Percentiles rank a stretch among this genome's conserved stretches.
These are phyloP conservation scores for Diarsia mendica DNA, from an alignment of 2,888 invertebrate genomes.

Conservation along the genomic window DNA sequence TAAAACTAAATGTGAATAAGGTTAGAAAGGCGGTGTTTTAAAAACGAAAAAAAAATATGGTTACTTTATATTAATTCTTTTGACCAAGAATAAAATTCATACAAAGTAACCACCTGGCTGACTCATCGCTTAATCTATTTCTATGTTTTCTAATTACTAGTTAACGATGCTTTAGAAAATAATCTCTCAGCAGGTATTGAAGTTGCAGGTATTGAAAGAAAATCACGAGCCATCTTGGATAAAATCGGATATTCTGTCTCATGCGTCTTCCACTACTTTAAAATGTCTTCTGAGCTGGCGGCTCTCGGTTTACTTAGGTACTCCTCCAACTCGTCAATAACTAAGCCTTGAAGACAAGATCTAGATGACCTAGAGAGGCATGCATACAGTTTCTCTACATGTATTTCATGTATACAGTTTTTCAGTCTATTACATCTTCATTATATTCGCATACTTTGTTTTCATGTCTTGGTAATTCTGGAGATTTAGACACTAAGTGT, in stretches of 20 bases:
- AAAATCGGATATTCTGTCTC: not conserved
- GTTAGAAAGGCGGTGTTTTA: no score
- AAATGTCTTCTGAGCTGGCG: not conserved
- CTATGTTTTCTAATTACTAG: not conserved
- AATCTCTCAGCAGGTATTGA: not conserved
- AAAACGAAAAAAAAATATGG: no score
- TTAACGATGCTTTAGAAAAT: not conserved
- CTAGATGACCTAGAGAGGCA: not conserved
- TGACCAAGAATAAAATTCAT: not conserved
- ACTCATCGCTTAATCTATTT: not conserved
- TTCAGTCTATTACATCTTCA: conserved; percentile 1
- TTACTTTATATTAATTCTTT: no score
- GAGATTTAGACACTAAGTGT: not conserved
- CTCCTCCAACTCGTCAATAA: not conserved
- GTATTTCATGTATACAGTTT: no score
- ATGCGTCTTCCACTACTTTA: not conserved
- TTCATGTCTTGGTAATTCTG: not conserved
- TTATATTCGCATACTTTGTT: not conserved
- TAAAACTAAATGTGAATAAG: no score
- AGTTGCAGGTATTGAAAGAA: not conserved
- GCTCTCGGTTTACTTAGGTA: not conserved
- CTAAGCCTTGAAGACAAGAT: conserved; percentile 1
- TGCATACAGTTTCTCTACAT: not conserved
- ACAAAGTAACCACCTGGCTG: not conserved
- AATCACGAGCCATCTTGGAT: not conserved